Percentiles rank a stretch among this genome's conserved stretches.
Conservation (phyloP, 2,888 invertebrate species). For the Drosophila fungiperda region DNA sequence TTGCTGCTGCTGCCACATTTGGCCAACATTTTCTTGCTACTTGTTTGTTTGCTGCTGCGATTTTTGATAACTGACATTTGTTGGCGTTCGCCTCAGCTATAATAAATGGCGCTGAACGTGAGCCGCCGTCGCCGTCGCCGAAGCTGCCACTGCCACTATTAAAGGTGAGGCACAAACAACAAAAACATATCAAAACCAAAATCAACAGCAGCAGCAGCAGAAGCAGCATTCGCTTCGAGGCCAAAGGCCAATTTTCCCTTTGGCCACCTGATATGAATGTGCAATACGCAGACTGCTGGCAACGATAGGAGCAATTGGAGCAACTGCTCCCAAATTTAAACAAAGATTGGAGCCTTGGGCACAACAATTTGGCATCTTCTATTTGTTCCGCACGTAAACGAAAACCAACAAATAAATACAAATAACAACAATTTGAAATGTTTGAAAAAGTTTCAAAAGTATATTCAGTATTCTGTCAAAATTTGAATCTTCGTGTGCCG, state of each 20-base stretch:
- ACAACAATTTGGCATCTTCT: constrained; percentile 15
- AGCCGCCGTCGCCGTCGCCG: constrained; percentile 1
- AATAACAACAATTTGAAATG: neutral
- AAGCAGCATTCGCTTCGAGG: constrained; percentile 1
- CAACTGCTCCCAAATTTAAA: constrained; percentile 35
- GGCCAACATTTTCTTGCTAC: constrained; percentile 74
- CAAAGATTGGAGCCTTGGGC: constrained; percentile 29
- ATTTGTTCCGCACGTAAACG: neutral
- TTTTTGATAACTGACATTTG: constrained; percentile 78
- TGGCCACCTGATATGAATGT: constrained; percentile 47
- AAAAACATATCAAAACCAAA: neutral
- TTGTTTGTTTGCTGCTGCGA: constrained; percentile 72
- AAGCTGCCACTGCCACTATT: constrained; percentile 4
- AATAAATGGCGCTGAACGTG: constrained; percentile 46
- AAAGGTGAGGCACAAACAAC: neutral
- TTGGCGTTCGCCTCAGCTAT: constrained; percentile 43
- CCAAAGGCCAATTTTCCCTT: constrained; percentile 36
- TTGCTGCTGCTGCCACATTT: constrained; percentile 37
- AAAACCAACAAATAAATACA: neutral
- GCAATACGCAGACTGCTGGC: constrained; percentile 46
- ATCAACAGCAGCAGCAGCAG: neutral
- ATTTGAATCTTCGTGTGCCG: neutral
- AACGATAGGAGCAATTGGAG: constrained; percentile 44
- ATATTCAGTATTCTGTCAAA: neutral
- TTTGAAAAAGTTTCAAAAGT: neutral